Percentiles rank a stretch among this genome's conserved stretches.
Conservation (phyloP, 1,140 invertebrate species). For the Drosophila setifemur region DNA sequence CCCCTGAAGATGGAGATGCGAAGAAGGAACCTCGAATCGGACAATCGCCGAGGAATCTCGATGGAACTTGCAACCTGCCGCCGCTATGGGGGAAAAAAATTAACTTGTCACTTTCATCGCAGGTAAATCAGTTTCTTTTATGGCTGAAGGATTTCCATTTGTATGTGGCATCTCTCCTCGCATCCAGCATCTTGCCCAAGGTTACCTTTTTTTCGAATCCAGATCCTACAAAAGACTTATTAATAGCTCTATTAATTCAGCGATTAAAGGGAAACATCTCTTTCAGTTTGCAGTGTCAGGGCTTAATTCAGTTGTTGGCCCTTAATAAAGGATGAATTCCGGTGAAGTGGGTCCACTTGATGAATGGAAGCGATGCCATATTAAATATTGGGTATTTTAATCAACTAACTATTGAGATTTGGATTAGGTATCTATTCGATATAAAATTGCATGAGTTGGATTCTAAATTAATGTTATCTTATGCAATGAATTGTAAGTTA, state of each 20-base stretch:
- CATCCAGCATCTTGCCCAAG: conserved; percentile 35
- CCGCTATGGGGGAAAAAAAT: conserved; percentile 55
- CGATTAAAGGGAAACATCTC: conserved; percentile 62
- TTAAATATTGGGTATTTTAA: too few relatives aligned
- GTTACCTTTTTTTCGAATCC: conserved; percentile 44
- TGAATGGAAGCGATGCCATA: conserved; percentile 18
- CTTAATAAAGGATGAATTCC: conserved; percentile 16
- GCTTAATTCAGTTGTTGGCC: conserved; percentile 39
- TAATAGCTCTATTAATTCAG: conserved; percentile 76
- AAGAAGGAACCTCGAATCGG: conserved; percentile 4
- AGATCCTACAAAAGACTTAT: conserved; percentile 71
- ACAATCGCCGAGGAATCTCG: conserved; percentile 2
- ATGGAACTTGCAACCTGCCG: conserved; percentile 27
- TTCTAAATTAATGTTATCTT: too few relatives aligned
- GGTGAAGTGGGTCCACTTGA: conserved; percentile 39
- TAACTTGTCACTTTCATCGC: conserved; percentile 76
- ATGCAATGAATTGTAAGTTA: too few relatives aligned
- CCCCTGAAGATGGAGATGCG: conserved; percentile 16
- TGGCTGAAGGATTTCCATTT: conserved; percentile 64
- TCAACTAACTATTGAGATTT: neutral
- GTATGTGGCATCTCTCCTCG: conserved; percentile 3
- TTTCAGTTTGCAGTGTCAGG: conserved; percentile 6
- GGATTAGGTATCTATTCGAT: too few relatives aligned
- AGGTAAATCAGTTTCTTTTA: conserved; percentile 74
- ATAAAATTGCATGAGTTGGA: too few relatives aligned